A percentile compares a stretch with the other conserved stretches of the same genome.
These are phyloP conservation scores for Diadumene lineata DNA, from an alignment of 92 coral and sea anemone genomes.

Conservation along the genomic window DNA sequence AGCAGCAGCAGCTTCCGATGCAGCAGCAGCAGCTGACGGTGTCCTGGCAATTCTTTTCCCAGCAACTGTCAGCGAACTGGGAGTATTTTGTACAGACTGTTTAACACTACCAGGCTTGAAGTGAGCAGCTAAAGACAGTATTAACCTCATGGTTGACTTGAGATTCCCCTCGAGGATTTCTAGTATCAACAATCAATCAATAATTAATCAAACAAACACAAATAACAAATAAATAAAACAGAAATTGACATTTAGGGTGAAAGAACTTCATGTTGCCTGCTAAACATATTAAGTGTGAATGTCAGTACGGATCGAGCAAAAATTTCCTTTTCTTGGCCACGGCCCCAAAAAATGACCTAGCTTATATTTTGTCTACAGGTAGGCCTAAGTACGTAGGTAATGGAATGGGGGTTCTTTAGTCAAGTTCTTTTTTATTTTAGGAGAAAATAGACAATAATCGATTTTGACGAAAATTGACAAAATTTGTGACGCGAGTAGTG, in stretches of 20 bases:
- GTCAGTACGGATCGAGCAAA: too few relatives aligned
- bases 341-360: too few relatives aligned
- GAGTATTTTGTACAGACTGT: conserved; percentile 49
- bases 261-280: too few relatives aligned
- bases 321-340: too few relatives aligned
- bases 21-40: conserved; percentile 97
- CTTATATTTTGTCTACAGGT: too few relatives aligned
- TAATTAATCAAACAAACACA: background rate
- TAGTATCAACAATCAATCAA: conserved; percentile 22
- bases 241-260: background rate
- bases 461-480: too few relatives aligned
- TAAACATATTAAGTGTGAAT: too few relatives aligned
- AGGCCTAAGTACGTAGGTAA: too few relatives aligned
- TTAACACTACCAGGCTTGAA: conserved; percentile 98
- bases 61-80: conserved; percentile 41
- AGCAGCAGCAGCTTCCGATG: conserved; percentile 98
- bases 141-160: conserved; percentile 92
- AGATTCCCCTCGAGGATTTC: conserved; percentile 92
- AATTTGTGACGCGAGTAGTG: too few relatives aligned
- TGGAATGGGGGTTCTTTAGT: too few relatives aligned
- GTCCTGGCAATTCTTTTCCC: conserved; percentile 72
- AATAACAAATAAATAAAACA: background rate
- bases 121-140: conserved; percentile 95
- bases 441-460: too few relatives aligned
- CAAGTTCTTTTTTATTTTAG: too few relatives aligned